A percentile compares a stretch with the other conserved stretches of the same genome.
Evolutionary conservation across 2,113 vertebrate species (phyloP).

Genomic region (Crotophaga sulcirostris): DNA sequence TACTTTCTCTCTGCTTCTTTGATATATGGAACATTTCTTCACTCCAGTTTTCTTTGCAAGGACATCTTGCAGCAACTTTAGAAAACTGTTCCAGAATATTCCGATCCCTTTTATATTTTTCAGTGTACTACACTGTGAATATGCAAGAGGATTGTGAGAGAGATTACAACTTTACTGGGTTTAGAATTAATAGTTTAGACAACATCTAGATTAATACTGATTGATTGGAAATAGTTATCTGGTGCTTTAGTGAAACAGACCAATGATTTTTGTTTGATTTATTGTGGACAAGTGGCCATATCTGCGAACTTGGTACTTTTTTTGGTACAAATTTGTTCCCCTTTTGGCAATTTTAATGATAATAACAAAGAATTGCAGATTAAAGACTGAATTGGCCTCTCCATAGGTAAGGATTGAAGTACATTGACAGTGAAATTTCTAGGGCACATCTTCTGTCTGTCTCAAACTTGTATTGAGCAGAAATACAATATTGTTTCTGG

Average conservation of each 20-base stretch:
- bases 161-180: neutral
- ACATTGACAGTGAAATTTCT: slow-evolving; percentile 35
- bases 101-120: neutral
- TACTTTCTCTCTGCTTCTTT: neutral
- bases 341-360: neutral
- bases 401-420: neutral
- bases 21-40: neutral
- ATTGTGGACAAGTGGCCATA: neutral
- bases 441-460: neutral
- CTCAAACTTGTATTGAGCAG: neutral
- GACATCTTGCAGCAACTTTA: neutral
- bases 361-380: neutral
- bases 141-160: neutral
- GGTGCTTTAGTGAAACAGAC: neutral
- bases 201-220: neutral
- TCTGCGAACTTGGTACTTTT: neutral
- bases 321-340: neutral
- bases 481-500: neutral
- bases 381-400: neutral
- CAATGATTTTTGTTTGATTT: neutral
- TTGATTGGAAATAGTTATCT: neutral
- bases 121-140: neutral
- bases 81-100: neutral
- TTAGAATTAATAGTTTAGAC: neutral
- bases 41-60: neutral